These are phyloP conservation scores for Empidonax traillii DNA, from an alignment of 2,113 vertebrate species.

Conservation along the genomic window DNA sequence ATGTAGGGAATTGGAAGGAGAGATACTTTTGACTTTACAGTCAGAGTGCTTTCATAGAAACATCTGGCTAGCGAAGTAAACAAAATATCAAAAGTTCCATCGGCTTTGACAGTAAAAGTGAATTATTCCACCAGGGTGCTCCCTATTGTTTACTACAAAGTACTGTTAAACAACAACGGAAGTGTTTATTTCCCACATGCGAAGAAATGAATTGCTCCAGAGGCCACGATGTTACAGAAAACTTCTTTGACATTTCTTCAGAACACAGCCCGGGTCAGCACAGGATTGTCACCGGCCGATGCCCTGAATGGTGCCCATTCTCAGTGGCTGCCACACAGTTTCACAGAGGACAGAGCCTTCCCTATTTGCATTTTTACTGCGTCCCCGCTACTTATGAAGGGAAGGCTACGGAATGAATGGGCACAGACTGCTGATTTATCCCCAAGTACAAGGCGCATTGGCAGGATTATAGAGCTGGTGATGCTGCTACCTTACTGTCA, in stretches of 20 bases:
- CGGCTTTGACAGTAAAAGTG: not conserved
- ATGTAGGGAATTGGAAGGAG: not conserved
- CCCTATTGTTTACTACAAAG: not conserved
- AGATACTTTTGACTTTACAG: not conserved
- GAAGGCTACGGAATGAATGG: not conserved
- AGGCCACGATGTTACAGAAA: not conserved
- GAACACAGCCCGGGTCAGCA: not conserved
- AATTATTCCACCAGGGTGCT: not conserved
- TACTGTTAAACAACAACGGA: not conserved
- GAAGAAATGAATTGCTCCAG: not conserved
- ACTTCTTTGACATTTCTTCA: not conserved
- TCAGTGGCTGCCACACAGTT: not conserved
- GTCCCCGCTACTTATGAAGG: not conserved
- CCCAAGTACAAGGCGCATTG: not conserved
- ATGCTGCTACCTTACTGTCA: not conserved
- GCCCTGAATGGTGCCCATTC: constrained; percentile 26
- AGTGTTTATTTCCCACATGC: not conserved
- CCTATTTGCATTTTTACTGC: constrained; percentile 25
- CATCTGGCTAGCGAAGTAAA: not conserved
- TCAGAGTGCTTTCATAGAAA: not conserved
- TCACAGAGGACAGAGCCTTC: constrained; percentile 38
- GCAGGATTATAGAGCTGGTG: not conserved
- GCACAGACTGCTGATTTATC: constrained; percentile 9
- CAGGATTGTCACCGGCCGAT: not conserved
- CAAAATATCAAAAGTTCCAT: not conserved